Evolutionary conservation across 2,113 vertebrate genomes (phyloP).

Genomic region (Myanophis thanlyinensis): DNA sequence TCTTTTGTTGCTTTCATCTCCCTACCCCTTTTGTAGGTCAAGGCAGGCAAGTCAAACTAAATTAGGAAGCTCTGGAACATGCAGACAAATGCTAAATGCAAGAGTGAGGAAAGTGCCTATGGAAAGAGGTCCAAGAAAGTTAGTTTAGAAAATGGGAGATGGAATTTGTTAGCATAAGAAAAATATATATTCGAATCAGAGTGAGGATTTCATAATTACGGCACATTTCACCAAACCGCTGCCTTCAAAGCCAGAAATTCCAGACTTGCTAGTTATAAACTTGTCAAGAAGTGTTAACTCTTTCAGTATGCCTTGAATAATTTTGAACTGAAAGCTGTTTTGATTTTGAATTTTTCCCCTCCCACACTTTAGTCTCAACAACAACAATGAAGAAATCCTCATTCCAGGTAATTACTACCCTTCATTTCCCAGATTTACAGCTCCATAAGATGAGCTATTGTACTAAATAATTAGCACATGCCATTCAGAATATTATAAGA

Average conservation of each 20-base stretch:
- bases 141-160: neutral
- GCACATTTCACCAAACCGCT: conserved; percentile 52
- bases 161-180: neutral
- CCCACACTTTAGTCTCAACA: conserved; percentile 67
- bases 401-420: conserved; percentile 76
- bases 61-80: neutral
- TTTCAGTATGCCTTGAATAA: conserved; percentile 41
- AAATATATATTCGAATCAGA: conserved; percentile 36
- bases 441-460: conserved; percentile 78
- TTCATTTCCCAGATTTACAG: conserved; percentile 72
- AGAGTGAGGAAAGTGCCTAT: neutral
- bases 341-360: conserved; percentile 43
- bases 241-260: conserved; percentile 48
- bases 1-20: neutral
- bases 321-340: conserved; percentile 56
- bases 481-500: conserved; percentile 78
- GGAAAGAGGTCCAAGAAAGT: neutral
- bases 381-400: conserved; percentile 70
- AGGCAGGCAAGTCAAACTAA: neutral
- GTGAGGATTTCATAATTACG: conserved; percentile 50
- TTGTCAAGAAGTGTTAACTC: conserved; percentile 63
- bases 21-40: neutral
- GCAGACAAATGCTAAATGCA: neutral
- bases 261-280: conserved; percentile 60
- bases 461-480: conserved; percentile 85